phyloP scores from a whole-genome alignment of 2,888 invertebrate species.

The Cremastinae sp. region DNA sequence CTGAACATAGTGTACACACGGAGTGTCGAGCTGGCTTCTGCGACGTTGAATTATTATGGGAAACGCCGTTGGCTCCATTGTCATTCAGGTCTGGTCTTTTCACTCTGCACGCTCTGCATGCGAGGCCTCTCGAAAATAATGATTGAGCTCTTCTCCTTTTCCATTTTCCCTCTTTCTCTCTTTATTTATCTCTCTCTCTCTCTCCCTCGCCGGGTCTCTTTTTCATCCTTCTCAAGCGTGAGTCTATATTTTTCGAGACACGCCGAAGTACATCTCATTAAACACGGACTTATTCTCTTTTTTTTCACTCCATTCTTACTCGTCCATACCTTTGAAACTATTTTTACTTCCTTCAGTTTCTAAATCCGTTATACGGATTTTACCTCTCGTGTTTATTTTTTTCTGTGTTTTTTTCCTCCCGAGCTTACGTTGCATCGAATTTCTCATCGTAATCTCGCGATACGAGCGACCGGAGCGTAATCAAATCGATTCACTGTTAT shows the following conservation, averaged over 20 bases:
- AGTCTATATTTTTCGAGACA: too few relatives aligned
- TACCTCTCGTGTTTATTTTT: neutral
- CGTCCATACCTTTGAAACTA: too few relatives aligned
- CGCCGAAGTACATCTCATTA: too few relatives aligned
- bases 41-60: constrained; percentile 3
- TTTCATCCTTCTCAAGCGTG: too few relatives aligned
- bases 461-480: too few relatives aligned
- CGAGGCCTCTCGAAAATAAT: neutral
- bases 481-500: too few relatives aligned
- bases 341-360: neutral
- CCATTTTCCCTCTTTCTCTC: neutral
- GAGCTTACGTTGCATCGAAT: neutral
- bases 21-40: neutral
- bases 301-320: too few relatives aligned
- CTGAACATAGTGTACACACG: too few relatives aligned
- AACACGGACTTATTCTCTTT: too few relatives aligned
- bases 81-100: constrained; percentile 27
- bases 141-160: neutral
- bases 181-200: neutral
- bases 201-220: neutral
- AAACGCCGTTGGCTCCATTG: constrained; percentile 11
- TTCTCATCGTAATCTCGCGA: neutral
- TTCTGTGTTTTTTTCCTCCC: neutral
- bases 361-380: too few relatives aligned
- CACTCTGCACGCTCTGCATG: neutral